phyloP scores from a whole-genome alignment of 2,797 vertebrate species.

The Phyllotis vaccarum region DNA sequence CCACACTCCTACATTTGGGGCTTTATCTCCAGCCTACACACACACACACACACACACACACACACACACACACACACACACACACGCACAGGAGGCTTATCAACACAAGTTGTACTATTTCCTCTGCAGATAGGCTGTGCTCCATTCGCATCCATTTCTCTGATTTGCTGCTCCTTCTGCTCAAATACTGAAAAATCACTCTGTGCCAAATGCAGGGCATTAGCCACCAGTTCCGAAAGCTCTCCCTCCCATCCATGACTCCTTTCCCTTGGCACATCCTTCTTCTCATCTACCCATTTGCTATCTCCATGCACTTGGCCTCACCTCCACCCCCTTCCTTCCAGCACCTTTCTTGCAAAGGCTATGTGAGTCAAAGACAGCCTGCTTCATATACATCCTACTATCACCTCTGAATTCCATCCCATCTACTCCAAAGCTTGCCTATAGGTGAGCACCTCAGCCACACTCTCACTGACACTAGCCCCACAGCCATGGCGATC shows the following conservation, averaged over 20 bases:
- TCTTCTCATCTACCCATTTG: not conserved
- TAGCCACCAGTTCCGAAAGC: not conserved
- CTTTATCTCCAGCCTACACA: not conserved
- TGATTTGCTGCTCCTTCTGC: not conserved
- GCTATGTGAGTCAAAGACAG: not conserved
- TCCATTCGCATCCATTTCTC: not conserved
- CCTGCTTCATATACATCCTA: not conserved
- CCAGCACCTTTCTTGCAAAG: not conserved
- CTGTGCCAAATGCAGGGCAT: not conserved
- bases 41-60: no score
- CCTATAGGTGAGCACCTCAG: not conserved
- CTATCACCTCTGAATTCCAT: not conserved
- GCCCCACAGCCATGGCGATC: not conserved
- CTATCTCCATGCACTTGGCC: not conserved
- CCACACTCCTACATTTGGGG: not conserved
- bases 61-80: not conserved
- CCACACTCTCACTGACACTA: not conserved
- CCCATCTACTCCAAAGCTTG: not conserved
- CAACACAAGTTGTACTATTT: not conserved
- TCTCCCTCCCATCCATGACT: not conserved
- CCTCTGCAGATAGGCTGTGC: not conserved
- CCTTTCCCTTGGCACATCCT: not conserved
- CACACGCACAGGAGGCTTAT: not conserved
- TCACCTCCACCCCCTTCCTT: not conserved
- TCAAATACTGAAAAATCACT: slow-evolving; percentile 2